phyloP scores from a whole-genome alignment of 2,113 vertebrate species.

The Calyptommatus sinebrachiatus region DNA sequence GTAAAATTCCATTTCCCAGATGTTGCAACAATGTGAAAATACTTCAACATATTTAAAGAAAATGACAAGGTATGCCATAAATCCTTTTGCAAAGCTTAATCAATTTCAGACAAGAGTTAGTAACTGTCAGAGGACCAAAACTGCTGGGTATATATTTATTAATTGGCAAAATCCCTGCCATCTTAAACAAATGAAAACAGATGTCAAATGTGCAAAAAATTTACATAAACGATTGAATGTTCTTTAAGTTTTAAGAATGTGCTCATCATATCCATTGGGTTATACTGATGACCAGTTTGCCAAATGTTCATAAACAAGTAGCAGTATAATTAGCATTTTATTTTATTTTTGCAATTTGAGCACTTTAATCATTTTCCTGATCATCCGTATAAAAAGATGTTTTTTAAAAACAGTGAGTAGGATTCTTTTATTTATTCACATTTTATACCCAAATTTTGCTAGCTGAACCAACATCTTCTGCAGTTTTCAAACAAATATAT shows the following conservation, averaged over 20 bases:
- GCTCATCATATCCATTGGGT: not conserved
- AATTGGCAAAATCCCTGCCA: constrained; percentile 10
- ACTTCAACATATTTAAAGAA: constrained; percentile 31
- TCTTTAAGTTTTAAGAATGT: not conserved
- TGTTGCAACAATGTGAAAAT: constrained; percentile 13
- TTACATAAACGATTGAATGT: no score
- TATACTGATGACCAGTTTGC: not conserved
- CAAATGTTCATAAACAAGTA: not conserved
- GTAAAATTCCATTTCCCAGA: not conserved
- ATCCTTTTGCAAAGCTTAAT: not conserved
- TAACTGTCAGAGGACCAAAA: constrained; percentile 13
- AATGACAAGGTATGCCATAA: not conserved
- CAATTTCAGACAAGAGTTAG: constrained; percentile 2
- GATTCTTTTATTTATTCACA: no score
- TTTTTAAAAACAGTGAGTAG: no score
- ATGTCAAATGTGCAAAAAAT: not conserved
- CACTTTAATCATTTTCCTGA: no score
- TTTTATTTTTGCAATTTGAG: no score
- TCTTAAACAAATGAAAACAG: constrained; percentile 13
- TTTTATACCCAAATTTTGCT: no score
- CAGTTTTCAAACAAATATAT: no score
- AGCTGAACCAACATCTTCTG: no score
- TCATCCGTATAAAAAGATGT: no score
- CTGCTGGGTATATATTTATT: constrained; percentile 25
- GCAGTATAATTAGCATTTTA: not conserved